These are phyloP conservation scores for Mus musculus DNA, from an alignment of 2,113 vertebrate genomes.

Conservation along the genomic window GRCm39 chr3:118005001-118005500, in stretches of 20 bases:
- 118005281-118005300: background rate
- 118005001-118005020: slow-evolving; percentile 48
- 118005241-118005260: background rate
- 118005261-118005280: background rate
- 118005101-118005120: slow-evolving; percentile 29
- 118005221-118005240: background rate
- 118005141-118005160: background rate
- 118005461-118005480: background rate
- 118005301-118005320: background rate
- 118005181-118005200: background rate
- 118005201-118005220: background rate
- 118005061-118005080: slow-evolving; percentile 33
- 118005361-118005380: background rate
- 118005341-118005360: background rate
- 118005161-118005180: background rate
- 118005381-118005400: background rate
- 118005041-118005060: background rate
- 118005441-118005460: background rate
- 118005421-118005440: background rate
- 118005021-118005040: slow-evolving; percentile 39
- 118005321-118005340: background rate
- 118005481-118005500: background rate
- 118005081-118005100: slow-evolving; percentile 33
- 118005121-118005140: background rate
- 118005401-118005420: background rate